Evolutionary conservation across 2,113 vertebrate species (phyloP), one percentile per base, ranked within the genome.

Genomic region (Carollia perspicillata): DNA sequence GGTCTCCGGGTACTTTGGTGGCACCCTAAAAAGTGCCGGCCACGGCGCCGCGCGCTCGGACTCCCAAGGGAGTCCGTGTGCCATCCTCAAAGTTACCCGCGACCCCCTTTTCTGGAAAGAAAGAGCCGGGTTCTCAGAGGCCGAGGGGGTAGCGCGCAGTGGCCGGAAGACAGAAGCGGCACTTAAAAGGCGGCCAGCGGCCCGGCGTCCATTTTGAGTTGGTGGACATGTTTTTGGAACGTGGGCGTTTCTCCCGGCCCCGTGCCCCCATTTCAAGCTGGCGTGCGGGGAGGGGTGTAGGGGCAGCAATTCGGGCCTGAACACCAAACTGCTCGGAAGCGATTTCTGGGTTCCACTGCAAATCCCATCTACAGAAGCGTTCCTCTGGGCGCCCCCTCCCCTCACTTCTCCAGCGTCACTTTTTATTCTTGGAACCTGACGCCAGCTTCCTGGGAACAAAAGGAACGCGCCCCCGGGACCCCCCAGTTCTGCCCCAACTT

Each of bases 121-220:
- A 85, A 94, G 90, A 91, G 95, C 88, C 55, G 44, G 85, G 53
- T 49, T 30, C 60, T 71, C 44, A 86, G 95, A 92, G 97, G 92
- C 58, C 30, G 69, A 22, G 89, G 69, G 85, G 94, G 81, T 88
- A 83, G 92, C 95, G 71, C 47, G 83, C 72, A 20, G 96, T 75
- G 94, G 78, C 74, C 86, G 55, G 89, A 96, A 97, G 96, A 97
- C 96, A 90, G 87, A 88, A 89, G 98, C 97, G 80, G 96, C 97
- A 95, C 98, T 98, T 98, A 91, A 71, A 97, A 97, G 86, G 94
- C 95, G 68, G 86, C 96, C 93, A 89, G 97, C 98, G 84, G 97
- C 90, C 97, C 97, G 98, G 99, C 99, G 98, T 99, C 99, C 99
- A 99, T 99, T 99, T 99, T 99, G 99, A 99, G 99, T 98, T 98